Conservation (phyloP, 2,888 invertebrate species). For the Drosophila siamana region DNA sequence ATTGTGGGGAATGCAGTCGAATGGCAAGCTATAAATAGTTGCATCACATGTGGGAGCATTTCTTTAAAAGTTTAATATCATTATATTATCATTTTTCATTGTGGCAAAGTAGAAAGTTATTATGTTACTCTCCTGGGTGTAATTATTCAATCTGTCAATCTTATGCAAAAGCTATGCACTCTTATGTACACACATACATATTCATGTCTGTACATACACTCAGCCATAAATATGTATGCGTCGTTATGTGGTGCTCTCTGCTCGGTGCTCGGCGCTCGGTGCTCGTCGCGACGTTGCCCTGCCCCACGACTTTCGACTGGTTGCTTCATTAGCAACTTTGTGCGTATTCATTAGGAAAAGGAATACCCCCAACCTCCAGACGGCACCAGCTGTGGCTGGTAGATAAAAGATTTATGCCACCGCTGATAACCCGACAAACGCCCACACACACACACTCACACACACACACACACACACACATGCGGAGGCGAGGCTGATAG, state of each 20-base stretch:
- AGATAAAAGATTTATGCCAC: constrained; percentile 78
- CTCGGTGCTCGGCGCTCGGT: not conserved
- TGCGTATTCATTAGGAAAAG: constrained; percentile 76
- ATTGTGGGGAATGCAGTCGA: too few relatives aligned
- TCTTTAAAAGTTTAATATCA: constrained; percentile 2
- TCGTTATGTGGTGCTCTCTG: constrained; percentile 2
- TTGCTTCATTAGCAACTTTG: constrained; percentile 80
- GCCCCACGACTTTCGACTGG: constrained; percentile 45
- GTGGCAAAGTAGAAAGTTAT: constrained; percentile 31
- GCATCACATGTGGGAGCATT: not conserved
- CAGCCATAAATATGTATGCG: constrained; percentile 22
- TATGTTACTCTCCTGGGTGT: constrained; percentile 57
- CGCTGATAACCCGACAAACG: constrained; percentile 72
- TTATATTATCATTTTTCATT: constrained; percentile 29
- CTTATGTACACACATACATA: constrained; percentile 51
- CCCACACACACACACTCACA: constrained; percentile 49
- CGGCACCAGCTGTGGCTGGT: constrained; percentile 68
- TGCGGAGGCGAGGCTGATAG: constrained; percentile 31
- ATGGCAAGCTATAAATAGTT: not conserved
- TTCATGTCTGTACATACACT: constrained; percentile 22
- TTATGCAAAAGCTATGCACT: constrained; percentile 47
- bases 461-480: constrained; percentile 53
- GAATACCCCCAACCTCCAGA: constrained; percentile 31
- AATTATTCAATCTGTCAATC: constrained; percentile 76
- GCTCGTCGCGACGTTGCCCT: not conserved